Evolutionary conservation across 2,888 invertebrate genomes (phyloP).

Genomic region (Acleris sparsana): DNA sequence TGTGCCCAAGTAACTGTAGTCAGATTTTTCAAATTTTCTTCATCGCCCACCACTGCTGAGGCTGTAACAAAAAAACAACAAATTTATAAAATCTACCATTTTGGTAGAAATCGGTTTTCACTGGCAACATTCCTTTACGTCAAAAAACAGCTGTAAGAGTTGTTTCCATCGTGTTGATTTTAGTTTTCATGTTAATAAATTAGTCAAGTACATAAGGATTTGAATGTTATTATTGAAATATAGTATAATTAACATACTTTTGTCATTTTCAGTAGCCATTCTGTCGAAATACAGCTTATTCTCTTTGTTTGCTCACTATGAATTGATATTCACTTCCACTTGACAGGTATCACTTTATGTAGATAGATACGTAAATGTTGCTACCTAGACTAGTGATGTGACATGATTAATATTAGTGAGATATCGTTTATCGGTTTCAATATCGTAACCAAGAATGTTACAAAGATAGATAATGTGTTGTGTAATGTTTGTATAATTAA

Average conservation of each 20-base stretch:
- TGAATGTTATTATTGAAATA: neutral
- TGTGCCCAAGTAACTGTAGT: slow-evolving; percentile 93
- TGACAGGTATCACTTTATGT: neutral
- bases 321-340: neutral
- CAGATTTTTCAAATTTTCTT: slow-evolving; percentile 84
- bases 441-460: too few species aligned
- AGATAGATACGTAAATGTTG: neutral
- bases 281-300: neutral
- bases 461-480: too few species aligned
- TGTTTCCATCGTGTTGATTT: neutral
- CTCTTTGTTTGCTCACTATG: neutral
- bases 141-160: slow-evolving; percentile 12
- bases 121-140: slow-evolving; percentile 26
- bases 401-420: too few species aligned
- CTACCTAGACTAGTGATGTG: neutral
- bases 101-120: slow-evolving; percentile 12
- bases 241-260: neutral
- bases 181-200: too few species aligned
- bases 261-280: neutral
- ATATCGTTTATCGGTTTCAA: too few species aligned
- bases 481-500: too few species aligned
- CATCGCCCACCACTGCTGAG: slow-evolving; percentile 60
- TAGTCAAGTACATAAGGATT: too few species aligned
- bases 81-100: slow-evolving; percentile 23
- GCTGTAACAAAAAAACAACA: slow-evolving; percentile 53